Evolutionary conservation across 2,113 vertebrate species (phyloP).

Genomic region (Channa argus): DNA sequence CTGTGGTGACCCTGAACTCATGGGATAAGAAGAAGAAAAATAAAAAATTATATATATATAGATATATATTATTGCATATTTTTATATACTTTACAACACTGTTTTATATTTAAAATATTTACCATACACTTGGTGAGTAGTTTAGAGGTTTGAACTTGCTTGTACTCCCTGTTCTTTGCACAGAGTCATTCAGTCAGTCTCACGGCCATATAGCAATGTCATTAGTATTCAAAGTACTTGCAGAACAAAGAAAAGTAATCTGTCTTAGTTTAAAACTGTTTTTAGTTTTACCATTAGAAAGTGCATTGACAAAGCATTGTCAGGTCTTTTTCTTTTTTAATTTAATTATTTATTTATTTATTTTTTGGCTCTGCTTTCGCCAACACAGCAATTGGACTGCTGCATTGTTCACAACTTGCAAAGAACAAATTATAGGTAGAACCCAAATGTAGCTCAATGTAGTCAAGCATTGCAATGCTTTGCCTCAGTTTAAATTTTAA

Average conservation of each 20-base stretch:
- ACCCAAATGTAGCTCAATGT: conserved; percentile 12
- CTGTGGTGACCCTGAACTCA: too few relatives aligned
- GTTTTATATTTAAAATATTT: too few relatives aligned
- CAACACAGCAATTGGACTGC: conserved; percentile 10
- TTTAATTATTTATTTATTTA: background rate
- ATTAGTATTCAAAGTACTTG: background rate
- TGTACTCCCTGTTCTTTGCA: too few relatives aligned
- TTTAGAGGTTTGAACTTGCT: too few relatives aligned
- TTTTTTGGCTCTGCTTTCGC: conserved; percentile 4
- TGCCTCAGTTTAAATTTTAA: background rate
- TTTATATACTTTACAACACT: too few relatives aligned
- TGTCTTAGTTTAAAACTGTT: background rate
- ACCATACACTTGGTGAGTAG: too few relatives aligned
- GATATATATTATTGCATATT: too few relatives aligned
- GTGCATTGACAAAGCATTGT: background rate
- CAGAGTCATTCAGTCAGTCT: background rate
- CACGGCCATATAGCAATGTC: background rate
- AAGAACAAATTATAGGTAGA: conserved; percentile 32
- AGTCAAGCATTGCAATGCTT: background rate
- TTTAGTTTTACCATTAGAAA: background rate
- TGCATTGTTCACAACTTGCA: conserved; percentile 12
- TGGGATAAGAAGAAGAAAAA: too few relatives aligned
- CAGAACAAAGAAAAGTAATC: background rate
- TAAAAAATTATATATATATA: too few relatives aligned
- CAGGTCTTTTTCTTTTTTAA: background rate